Evolutionary conservation across 2,113 vertebrate genomes (phyloP), one percentile per base, ranked within the genome.

Genomic region (Mustela lutreola): DNA sequence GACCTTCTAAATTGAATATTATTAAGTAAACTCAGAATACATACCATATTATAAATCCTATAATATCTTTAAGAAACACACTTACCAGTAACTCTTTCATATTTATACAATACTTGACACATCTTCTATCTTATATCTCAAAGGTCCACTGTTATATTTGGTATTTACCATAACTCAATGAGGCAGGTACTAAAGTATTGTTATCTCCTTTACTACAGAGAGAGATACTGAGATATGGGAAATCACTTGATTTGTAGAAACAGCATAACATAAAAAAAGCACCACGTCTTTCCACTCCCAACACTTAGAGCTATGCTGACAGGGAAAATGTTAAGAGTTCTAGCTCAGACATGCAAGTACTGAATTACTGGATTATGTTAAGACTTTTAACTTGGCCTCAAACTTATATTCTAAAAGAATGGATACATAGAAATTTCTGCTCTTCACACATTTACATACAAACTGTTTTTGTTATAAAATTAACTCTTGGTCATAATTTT

Each of bases 391-490:
- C 53, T 18, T 33, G 56, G 21, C 39, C 58, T 82, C 60, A 82
- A 75, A 73, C 19, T 85, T 75, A 33, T 4, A 58, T 82, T 89
- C 10, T 26, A 36, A 71, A 84, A 48, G 22, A 73, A 19, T 81
- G 31, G 45, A 48, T 28, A 4, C 14, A 28, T 14, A 65, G 48
- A 89, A 48, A n/a, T 48, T 21, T 48, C 45, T 93, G 71, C 6
- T 3, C 60, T 93, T 95, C 65, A 93, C 92, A 83, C 50, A 80
- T 82, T 89, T 79, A 31, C 33, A 63, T 24, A 45, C 18, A 96
- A 93, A 63, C 50, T 48, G 48, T 80, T 96, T 91, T 91, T 45
- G 33, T 97, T 88, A 94, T 22, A 93, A 91, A 97, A 91, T 95
- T 85, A 90, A 86, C 62, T 84, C 33, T 89, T 60, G 33, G 60